Base-by-base conservation (phyloP, 2,797 vertebrate species). In the Sciurus vulgaris region DNA sequence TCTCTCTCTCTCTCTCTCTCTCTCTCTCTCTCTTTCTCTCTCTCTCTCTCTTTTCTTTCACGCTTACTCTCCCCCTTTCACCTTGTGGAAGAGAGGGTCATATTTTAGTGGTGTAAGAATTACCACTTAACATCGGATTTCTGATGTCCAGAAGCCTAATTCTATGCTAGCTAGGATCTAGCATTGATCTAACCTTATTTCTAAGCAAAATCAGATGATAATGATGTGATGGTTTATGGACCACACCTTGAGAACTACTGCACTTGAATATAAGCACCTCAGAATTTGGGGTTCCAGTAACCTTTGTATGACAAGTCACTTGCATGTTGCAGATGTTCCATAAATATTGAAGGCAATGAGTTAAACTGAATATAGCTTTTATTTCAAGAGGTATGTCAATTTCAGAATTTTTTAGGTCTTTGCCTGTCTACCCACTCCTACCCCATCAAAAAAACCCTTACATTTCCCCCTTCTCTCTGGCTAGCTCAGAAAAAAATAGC, bases 381-480 rank as follows among this genome's bases (percentile, higher is more conserved):
- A 83, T 84, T 79, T 86, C 38, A 73, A 63, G 56, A 85, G 33
- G 61, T 84, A 44, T 12, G 14, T 76, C 84, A 82, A 10, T 78
- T 72, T 96, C 35, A 89, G 59, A 33, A 89, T 72, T 41, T 87
- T 73, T 69, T 14, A 73, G 84, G 74, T 5, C 54, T 84, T 81
- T 67, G 26, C 1, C 18, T 92, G 14, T 61, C 63, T 38, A 24
- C 69, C 30, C 8, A n/a, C 14, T 54, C 33, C 14, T 20, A 15
- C 35, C 5, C 61, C 44, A 56, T 3, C 20, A 56, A 30, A 67
- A 72, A 49, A 88, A 17, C 35, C 7, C 26, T 13, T 13, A 76
- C 0, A 26, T 65, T 83, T 44, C 81, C 63, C 28, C 30, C 14
- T 85, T 92, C n/a, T 72, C 1, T 67, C 61, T 69, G 28, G 7